Conservation (phyloP, 2,888 invertebrate species). For the Nasonia oneida region DNA sequence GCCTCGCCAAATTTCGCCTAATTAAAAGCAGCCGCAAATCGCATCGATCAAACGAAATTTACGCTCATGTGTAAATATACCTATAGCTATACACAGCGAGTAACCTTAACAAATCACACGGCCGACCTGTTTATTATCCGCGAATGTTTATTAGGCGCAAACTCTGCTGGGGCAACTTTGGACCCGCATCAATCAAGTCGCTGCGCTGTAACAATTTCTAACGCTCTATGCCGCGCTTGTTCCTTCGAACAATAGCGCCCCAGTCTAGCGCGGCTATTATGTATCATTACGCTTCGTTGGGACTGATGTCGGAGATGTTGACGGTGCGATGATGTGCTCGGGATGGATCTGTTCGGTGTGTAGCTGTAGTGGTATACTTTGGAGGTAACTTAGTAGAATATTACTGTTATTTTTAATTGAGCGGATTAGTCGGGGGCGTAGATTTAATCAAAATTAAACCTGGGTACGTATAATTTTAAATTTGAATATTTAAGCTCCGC, state of each 20-base stretch:
- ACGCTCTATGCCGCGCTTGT: not conserved
- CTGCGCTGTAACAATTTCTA: not conserved
- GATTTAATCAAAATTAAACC: not conserved
- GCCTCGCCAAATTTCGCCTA: not conserved
- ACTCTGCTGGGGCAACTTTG: not conserved
- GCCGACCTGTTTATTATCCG: slow-evolving; percentile 14
- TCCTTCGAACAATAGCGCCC: not conserved
- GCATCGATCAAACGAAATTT: not conserved
- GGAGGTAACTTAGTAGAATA: too few relatives aligned
- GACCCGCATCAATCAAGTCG: slow-evolving; percentile 18
- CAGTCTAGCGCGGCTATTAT: not conserved
- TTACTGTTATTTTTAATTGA: not conserved
- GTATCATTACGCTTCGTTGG: slow-evolving; percentile 2
- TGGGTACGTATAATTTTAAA: not conserved
- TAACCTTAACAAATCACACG: not conserved
- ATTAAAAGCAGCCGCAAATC: slow-evolving; percentile 7
- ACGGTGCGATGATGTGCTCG: not conserved
- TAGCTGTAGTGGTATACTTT: not conserved
- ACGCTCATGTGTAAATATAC: not conserved
- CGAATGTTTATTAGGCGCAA: slow-evolving; percentile 28
- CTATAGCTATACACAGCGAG: not conserved
- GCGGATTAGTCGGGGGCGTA: not conserved
- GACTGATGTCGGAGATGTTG: not conserved
- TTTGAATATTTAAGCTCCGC: not conserved
- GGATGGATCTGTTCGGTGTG: not conserved